Conservation (phyloP, 2,888 invertebrate species). For the Sinodicranocentrus sp. region DNA sequence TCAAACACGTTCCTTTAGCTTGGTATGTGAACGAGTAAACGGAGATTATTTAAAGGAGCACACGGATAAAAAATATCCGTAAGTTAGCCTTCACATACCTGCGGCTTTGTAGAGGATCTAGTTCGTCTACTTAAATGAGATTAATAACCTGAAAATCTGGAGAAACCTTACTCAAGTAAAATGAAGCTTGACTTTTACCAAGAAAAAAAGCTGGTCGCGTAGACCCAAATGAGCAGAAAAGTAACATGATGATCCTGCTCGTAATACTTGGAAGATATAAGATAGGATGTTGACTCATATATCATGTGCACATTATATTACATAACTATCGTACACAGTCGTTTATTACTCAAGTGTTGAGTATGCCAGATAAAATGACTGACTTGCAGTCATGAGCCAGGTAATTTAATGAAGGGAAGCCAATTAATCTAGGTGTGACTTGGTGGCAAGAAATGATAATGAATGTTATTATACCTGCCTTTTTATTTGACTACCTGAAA, state of each 20-base stretch:
- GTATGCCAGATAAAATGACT: conserved; percentile 22
- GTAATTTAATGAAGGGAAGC: conserved; percentile 59
- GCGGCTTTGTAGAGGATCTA: conserved; percentile 32
- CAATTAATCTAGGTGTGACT: conserved; percentile 64
- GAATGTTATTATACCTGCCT: conserved; percentile 39
- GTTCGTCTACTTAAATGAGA: conserved; percentile 42
- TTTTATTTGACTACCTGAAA: conserved; percentile 26
- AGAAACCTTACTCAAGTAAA: conserved; percentile 10
- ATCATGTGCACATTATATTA: no score
- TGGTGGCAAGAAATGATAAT: conserved; percentile 38
- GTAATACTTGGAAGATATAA: no score
- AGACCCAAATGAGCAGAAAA: no score
- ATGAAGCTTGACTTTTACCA: neutral
- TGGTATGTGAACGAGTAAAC: no score
- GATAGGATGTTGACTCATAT: no score
- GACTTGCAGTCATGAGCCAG: neutral
- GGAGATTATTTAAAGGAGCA: no score
- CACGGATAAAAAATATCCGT: no score
- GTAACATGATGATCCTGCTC: no score
- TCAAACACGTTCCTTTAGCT: conserved; percentile 31
- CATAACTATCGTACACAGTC: neutral
- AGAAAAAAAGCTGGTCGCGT: neutral
- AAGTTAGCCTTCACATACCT: no score
- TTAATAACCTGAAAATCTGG: conserved; percentile 47
- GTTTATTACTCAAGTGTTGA: neutral